phyloP scores from a whole-genome alignment of 2,888 invertebrate genomes.

The Lampropteryx suffumata region DNA sequence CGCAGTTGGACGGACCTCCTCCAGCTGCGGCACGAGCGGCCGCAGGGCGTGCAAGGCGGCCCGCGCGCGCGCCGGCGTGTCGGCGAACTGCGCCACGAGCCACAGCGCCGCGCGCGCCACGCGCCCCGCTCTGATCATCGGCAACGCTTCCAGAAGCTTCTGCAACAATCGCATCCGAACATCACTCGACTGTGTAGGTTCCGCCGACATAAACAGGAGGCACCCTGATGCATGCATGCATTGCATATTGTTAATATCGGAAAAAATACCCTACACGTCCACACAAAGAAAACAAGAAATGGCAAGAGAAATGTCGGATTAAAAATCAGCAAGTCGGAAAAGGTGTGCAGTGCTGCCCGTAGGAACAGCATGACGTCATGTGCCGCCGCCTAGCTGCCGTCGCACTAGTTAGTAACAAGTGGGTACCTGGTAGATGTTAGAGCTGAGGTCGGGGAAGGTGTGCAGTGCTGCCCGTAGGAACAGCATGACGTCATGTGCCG shows the following conservation, averaged over 20 bases:
- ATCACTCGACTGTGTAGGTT: too few species aligned
- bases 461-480: conserved; percentile 99
- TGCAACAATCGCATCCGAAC: conserved; percentile 38
- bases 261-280: too few species aligned
- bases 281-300: too few species aligned
- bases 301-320: too few species aligned
- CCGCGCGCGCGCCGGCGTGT: conserved; percentile 88
- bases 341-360: conserved; percentile 97
- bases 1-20: conserved; percentile 8
- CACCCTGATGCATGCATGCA: too few species aligned
- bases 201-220: too few species aligned
- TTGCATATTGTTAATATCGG: too few species aligned
- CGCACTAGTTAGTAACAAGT: too few species aligned
- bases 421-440: conserved; percentile 90
- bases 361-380: conserved; percentile 97
- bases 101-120: conserved; percentile 97
- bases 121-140: conserved; percentile 94
- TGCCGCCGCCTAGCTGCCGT: conserved; percentile 94
- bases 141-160: conserved; percentile 91
- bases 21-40: conserved; percentile 45
- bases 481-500: conserved; percentile 96
- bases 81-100: conserved; percentile 98
- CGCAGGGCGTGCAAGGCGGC: conserved; percentile 90
- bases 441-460: conserved; percentile 91
- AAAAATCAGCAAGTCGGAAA: conserved; percentile 92